These are phyloP conservation scores for Venturia canescens DNA, from an alignment of 1,140 invertebrate species.

Conservation along the genomic window DNA sequence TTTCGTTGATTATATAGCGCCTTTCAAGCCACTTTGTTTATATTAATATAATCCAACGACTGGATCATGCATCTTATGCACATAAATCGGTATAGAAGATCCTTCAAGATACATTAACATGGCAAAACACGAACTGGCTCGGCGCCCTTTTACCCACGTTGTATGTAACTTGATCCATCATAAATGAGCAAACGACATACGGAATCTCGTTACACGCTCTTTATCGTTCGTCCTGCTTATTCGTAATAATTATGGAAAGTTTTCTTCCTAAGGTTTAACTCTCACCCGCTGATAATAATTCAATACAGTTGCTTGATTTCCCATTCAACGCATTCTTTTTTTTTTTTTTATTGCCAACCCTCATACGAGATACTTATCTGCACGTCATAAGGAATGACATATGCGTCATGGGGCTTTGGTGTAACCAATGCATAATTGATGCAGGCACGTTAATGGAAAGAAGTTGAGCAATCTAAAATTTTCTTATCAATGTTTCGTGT, in stretches of 20 bases:
- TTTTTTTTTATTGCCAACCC: constrained; percentile 8
- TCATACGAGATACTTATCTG: not conserved
- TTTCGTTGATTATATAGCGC: not conserved
- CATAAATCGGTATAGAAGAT: not conserved
- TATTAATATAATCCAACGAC: not conserved
- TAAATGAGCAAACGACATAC: constrained; percentile 43
- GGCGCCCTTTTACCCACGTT: constrained; percentile 28
- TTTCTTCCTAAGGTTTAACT: constrained; percentile 5
- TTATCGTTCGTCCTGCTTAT: constrained; percentile 34
- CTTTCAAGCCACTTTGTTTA: not conserved
- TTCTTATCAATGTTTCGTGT: not conserved
- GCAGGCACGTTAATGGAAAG: not conserved
- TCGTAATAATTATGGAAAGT: constrained; percentile 31
- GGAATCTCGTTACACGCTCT: constrained; percentile 43
- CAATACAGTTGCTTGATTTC: constrained; percentile 30
- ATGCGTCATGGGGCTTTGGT: not conserved
- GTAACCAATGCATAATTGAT: not conserved
- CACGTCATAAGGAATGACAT: constrained; percentile 2
- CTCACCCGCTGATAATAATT: constrained; percentile 16
- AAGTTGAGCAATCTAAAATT: not conserved
- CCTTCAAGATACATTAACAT: not conserved
- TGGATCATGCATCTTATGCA: not conserved
- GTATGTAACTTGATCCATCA: constrained; percentile 43
- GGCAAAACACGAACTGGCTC: not conserved
- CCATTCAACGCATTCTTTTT: not conserved